Percentiles rank a stretch among this genome's conserved stretches.
Evolutionary conservation across 2,113 vertebrate species (phyloP).

Genomic region (Naja naja): DNA sequence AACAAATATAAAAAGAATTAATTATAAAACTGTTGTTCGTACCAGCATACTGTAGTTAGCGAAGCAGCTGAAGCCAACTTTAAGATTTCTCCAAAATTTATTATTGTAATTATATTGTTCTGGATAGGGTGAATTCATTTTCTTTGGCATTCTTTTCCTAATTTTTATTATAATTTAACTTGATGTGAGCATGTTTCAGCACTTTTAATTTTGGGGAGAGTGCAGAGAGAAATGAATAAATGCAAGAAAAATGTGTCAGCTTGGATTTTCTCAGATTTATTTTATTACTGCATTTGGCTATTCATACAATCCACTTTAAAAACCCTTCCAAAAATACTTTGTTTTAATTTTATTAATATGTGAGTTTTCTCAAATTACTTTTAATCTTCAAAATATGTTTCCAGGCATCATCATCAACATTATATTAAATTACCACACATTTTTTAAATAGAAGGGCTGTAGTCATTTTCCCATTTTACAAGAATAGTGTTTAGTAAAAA

Average conservation of each 20-base stretch:
- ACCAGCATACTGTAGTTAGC: neutral
- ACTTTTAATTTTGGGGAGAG: neutral
- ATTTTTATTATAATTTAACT: neutral
- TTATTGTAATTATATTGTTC: neutral
- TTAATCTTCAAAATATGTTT: neutral
- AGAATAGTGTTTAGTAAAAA: neutral
- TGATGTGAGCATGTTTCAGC: neutral
- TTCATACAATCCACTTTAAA: neutral
- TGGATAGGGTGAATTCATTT: neutral
- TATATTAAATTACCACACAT: neutral
- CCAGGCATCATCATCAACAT: neutral
- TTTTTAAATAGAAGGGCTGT: neutral
- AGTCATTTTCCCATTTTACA: neutral
- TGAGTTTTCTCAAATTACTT: neutral
- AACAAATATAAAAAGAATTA: neutral
- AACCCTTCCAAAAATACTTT: neutral
- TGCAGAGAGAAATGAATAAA: constrained; percentile 1
- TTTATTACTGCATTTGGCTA: neutral
- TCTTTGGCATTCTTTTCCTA: neutral
- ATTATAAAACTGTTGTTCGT: neutral
- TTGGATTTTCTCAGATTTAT: neutral
- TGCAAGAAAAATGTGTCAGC: neutral
- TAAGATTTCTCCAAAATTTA: neutral
- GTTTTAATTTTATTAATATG: neutral
- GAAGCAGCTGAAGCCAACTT: neutral